Evolutionary conservation across 2,113 vertebrate genomes (phyloP).

Genomic region (Labeo rohita): DNA sequence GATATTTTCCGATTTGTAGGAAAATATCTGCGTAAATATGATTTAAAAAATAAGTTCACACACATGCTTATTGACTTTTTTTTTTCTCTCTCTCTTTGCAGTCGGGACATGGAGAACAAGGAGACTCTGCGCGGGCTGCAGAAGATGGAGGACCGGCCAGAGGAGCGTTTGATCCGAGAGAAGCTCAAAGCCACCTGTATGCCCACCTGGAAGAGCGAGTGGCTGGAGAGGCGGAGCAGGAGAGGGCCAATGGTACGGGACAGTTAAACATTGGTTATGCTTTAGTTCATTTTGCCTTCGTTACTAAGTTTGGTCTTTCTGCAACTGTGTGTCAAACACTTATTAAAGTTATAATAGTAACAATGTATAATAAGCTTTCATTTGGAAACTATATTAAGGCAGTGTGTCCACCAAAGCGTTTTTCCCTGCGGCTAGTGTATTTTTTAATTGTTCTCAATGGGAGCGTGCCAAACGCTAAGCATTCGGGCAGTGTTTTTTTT

Average conservation of each 20-base stretch:
- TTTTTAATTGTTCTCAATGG: too few species aligned
- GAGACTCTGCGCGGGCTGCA: slow-evolving; percentile 87
- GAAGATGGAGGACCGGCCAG: slow-evolving; percentile 91
- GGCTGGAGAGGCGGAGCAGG: slow-evolving; percentile 85
- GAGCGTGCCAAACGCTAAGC: too few species aligned
- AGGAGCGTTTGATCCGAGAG: slow-evolving; percentile 90
- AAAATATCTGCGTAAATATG: not conserved
- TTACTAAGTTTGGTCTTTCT: not conserved
- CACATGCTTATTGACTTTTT: not conserved
- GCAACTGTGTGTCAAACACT: not conserved
- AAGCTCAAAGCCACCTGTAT: slow-evolving; percentile 91
- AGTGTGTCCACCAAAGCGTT: too few species aligned
- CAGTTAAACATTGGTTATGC: not conserved
- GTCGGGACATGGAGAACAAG: slow-evolving; percentile 88
- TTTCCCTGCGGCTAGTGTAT: too few species aligned
- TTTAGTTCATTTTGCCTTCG: not conserved
- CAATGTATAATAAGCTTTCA: not conserved
- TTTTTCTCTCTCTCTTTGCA: slow-evolving; percentile 57
- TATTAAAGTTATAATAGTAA: not conserved
- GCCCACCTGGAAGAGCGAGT: slow-evolving; percentile 92
- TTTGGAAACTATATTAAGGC: not conserved
- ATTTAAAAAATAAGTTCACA: not conserved
- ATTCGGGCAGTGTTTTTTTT: too few species aligned
- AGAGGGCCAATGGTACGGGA: slow-evolving; percentile 84
- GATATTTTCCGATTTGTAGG: not conserved